Base-by-base conservation (phyloP, 2,113 vertebrate species). In the Agelaius phoeniceus region DNA sequence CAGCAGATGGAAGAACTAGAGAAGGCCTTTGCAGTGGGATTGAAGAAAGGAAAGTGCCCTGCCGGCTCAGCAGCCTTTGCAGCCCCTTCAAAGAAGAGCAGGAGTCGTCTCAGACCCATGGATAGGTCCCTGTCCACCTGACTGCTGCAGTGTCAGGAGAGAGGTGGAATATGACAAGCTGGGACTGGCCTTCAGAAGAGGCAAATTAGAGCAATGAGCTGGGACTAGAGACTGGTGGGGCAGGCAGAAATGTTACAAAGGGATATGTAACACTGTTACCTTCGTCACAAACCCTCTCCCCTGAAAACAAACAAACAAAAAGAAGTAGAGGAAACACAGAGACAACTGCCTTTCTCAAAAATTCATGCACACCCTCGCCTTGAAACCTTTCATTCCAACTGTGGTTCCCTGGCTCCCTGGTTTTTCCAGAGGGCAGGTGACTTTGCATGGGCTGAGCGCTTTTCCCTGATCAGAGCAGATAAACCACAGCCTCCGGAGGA, bases 1-100 rank as follows among this genome's bases (percentile, higher is more conserved):
- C 87, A 82, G 81, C 49, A 76, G 87, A 74, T 79, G 71, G 72
- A 87, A 95, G 74, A 79, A 58, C 80, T 43, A 87, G 87, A 87
- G 69, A 62, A 87, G 66, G 52, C 12, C 61, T 97, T 87, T 87
- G 52, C 93, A 76, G 88, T 68, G 66, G 49, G 66, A 33, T 5
- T n/a, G 91, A 91, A 94, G 52, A 85, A 79, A 91, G 61, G 14
- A 30, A 85, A 87, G 77, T 57, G 62, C 44, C 77, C 66, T 84
- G 30, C 35, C 17, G 78, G 57, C 74, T 82, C 9, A 4, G 73
- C 80, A 95, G 80, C 35, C 65, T 90, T 77, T 85, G 44, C 79
- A 80, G 67, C 19, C 44, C 72, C 69, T 94, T 94, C 89, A 95
- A 68, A 94, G 85, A 58, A 24, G 39, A 51, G 57, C 49, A 85